Percentiles rank a stretch among this genome's conserved stretches.
Evolutionary conservation across 1,140 invertebrate genomes (phyloP).

Genomic region (Nephotettix cincticeps): DNA sequence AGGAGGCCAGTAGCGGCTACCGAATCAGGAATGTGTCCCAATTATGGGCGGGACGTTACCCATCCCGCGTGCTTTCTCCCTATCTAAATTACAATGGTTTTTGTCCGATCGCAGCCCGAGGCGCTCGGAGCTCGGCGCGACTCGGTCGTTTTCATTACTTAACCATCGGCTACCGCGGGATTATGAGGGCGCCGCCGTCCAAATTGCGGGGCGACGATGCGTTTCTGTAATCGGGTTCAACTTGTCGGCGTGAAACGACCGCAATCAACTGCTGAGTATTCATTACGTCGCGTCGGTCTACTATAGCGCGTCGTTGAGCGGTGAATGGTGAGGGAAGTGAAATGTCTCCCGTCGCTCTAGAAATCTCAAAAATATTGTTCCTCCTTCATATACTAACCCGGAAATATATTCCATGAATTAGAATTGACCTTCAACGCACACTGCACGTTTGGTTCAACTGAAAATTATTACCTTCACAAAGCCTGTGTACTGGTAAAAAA

Average conservation of each 20-base stretch:
- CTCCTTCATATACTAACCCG: too few relatives aligned
- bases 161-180: constrained; percentile 9
- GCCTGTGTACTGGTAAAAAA: too few relatives aligned
- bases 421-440: too few relatives aligned
- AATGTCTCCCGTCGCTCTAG: too few relatives aligned
- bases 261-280: neutral
- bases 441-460: too few relatives aligned
- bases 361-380: too few relatives aligned
- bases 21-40: constrained; percentile 9
- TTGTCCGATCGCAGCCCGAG: neutral
- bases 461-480: too few relatives aligned
- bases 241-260: neutral
- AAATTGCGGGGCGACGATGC: neutral
- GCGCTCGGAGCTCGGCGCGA: neutral
- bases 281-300: too few relatives aligned
- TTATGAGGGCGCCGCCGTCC: neutral
- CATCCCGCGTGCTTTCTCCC: neutral
- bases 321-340: too few relatives aligned
- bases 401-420: too few relatives aligned
- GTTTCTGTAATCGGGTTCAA: constrained; percentile 17
- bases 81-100: constrained; percentile 14
- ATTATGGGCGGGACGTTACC: neutral
- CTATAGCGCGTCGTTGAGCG: too few relatives aligned
- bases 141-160: neutral
- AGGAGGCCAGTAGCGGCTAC: neutral